phyloP scores from a whole-genome alignment of 1,140 invertebrate genomes.

The Cydia fagiglandana region DNA sequence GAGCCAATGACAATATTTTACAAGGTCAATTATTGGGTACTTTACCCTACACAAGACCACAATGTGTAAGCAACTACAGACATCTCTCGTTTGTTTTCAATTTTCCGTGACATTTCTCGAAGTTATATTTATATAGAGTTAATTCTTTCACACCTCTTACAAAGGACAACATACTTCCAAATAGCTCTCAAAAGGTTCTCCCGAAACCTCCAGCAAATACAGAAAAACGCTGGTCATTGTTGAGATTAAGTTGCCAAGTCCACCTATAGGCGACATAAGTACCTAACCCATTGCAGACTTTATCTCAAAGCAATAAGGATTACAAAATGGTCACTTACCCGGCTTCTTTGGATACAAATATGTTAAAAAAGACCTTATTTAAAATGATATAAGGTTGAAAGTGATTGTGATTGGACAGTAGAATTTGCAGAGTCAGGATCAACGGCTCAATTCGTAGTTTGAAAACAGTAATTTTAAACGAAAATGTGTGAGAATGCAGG shows the following conservation, averaged over 20 bases:
- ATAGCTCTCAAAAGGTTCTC: background rate
- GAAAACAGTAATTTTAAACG: conserved; percentile 12
- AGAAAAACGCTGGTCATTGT: conserved; percentile 22
- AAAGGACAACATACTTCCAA: background rate
- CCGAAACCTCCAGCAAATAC: background rate
- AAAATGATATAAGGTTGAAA: background rate
- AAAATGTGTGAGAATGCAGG: conserved; percentile 6
- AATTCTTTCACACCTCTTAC: background rate
- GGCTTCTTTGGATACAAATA: background rate
- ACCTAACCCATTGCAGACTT: background rate
- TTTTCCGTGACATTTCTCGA: background rate
- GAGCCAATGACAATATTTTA: no score
- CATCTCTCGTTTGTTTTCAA: background rate
- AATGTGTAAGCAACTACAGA: background rate
- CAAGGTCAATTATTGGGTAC: no score
- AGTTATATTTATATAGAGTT: background rate
- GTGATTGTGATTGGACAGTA: background rate
- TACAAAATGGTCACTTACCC: background rate
- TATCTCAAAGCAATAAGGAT: background rate
- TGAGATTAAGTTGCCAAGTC: conserved; percentile 2
- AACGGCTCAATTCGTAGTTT: conserved; percentile 6
- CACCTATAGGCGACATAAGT: background rate
- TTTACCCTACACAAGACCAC: no score
- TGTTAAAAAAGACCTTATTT: background rate
- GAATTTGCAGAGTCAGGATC: background rate